Evolutionary conservation across 2,113 vertebrate genomes (phyloP).

Genomic region (Parotia lawesii): DNA sequence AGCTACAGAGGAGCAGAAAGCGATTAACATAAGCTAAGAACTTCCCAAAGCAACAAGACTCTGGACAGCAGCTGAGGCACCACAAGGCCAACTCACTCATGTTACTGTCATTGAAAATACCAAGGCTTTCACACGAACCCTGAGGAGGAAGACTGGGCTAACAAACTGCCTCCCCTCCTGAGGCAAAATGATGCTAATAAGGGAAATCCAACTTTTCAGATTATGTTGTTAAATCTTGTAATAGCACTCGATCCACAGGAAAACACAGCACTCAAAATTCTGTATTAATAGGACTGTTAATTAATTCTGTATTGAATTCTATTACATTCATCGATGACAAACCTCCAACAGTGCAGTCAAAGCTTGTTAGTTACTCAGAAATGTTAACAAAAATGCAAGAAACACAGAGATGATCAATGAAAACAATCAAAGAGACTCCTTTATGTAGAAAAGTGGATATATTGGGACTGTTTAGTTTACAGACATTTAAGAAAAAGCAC

Average conservation of each 20-base stretch:
- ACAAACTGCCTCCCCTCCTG: background rate
- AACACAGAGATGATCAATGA: background rate
- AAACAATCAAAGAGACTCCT: background rate
- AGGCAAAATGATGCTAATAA: background rate
- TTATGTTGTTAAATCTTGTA: background rate
- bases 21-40: background rate
- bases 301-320: background rate
- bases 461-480: background rate
- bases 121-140: background rate
- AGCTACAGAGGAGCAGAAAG: background rate
- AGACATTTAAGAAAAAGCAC: background rate
- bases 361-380: background rate
- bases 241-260: background rate
- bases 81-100: background rate
- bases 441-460: background rate
- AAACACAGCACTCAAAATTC: background rate
- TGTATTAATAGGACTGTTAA: background rate
- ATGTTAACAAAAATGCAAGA: background rate
- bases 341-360: background rate
- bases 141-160: background rate
- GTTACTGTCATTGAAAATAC: background rate
- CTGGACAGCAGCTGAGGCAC: background rate
- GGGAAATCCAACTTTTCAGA: background rate
- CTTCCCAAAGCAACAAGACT: background rate
- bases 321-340: background rate